Evolutionary conservation across 2,113 vertebrate genomes (phyloP).

Genomic region (Tragelaphus scriptus): DNA sequence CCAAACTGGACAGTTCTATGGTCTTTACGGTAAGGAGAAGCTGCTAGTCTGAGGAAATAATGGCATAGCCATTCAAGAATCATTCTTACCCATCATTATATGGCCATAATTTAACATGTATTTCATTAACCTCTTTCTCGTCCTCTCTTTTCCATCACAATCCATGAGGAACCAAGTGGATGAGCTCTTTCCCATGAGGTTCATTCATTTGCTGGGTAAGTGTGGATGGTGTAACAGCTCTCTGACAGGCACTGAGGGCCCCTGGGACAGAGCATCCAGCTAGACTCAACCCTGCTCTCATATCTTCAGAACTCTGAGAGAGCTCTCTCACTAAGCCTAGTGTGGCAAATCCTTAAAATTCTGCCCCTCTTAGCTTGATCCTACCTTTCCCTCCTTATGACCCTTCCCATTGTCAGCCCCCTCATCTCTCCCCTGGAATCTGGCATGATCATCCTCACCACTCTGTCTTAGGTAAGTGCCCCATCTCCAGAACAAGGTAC

Average conservation of each 20-base stretch:
- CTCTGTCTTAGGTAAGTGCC: neutral
- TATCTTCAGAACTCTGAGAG: neutral
- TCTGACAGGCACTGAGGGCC: neutral
- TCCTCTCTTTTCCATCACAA: neutral
- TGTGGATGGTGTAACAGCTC: accelerated
- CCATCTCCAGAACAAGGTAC: neutral
- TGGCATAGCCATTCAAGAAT: too few species aligned
- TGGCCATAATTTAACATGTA: neutral
- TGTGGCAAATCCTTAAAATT: neutral
- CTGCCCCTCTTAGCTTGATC: neutral
- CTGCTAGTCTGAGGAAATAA: neutral
- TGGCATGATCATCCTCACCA: accelerated
- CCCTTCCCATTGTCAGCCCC: too few species aligned
- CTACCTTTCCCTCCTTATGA: too few species aligned
- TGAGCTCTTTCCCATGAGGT: neutral
- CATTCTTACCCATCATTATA: neutral
- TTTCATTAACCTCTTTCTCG: neutral
- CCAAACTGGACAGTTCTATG: neutral
- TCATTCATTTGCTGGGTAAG: too few species aligned
- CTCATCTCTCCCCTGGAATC: neutral
- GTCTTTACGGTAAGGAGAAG: neutral
- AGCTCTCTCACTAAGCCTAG: neutral
- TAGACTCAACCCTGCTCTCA: neutral
- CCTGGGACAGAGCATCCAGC: neutral
- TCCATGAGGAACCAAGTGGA: neutral